Evolutionary conservation across 2,797 vertebrate genomes (phyloP), one percentile per base, ranked within the genome.

Genomic region (Schizothorax lantsangensis): DNA sequence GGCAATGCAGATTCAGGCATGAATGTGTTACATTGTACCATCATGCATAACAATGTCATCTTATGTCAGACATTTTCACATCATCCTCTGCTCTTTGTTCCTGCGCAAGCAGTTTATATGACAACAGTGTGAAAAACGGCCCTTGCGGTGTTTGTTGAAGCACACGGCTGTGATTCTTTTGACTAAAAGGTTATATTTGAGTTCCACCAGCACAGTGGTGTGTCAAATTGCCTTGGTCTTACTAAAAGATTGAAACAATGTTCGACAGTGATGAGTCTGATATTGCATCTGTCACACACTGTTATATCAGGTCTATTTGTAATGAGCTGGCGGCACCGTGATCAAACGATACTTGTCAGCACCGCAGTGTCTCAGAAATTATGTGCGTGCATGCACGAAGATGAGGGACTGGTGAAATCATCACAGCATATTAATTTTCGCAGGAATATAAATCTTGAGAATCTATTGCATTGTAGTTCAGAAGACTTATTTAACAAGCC

Each of bases 41-140:
- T 91, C 90, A 91, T 89, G 92, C 92, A 92, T 89, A 92, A 90
- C 90, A 90, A 92, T 93, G 93, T 92, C 91, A 92, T 92, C 92
- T 92, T 93, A 93, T 92, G 92, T 90, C 17, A 87, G 74, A 88
- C 9, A 79, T 81, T 84, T 91, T 69, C 71, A 78, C 72, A 40
- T 43, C 33, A 77, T 86, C 26, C 68, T 57, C 62, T 68, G 38
- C 6, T 69, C 88, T 85, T 94, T 94, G 92, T 94, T 93, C 90
- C 84, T 91, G 84, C 68, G 88, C 87, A 93, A 91, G 92, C 90
- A 90, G 87, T 92, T 94, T 93, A 92, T 92, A 90, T 84, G 89
- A 89, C 77, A 54, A 33, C 5, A 17, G 74, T 45, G 90, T 89
- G 87, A 85, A 87, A 59, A 71, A 49, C 23, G 8, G 47, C 26